Base-by-base conservation (phyloP, 1,140 invertebrate genomes). In the Drosophila sp. region DNA sequence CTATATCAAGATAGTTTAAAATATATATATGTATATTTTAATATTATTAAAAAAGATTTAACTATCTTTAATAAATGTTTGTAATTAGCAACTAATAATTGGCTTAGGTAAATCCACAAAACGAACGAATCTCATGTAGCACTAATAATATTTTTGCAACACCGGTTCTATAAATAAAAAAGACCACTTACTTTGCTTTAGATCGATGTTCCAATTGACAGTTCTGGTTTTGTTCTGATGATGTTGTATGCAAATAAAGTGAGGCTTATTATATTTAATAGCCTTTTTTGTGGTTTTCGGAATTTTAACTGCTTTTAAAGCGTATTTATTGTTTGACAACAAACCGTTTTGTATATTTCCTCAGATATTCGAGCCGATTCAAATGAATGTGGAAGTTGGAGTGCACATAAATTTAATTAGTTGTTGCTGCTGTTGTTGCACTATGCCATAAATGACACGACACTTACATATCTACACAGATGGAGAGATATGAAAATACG, bases 261-360 rank as follows among this genome's bases (percentile, higher is more conserved):
- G 81, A 61, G 32, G 51, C 9, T 76, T 78, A 72, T 81, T 79
- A 74, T 64, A 46, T 66, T 51, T 74, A 72, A 87, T 81, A 57
- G 78, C 64, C 65, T 61, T 61, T 65, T 83, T 77, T 69, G 25
- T 53, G 58, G 53, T 61, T 86, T 51, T 69, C 57, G 58, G 50
- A 86, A 75, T 78, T 79, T 80, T 75, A 86, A 86, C 80, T 75
- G 81, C 74, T 62, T 87, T 75, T 87, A 71, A 80, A 83, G 50
- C 69, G 80, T 51, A 83, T 84, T 83, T 63, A 80, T 84, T 84
- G 73, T 79, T 65, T 66, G 61, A 77, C 72, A 70, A 57, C 57
- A 58, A 84, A 54, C 4, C 78, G 82, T 80, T 84, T 84, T 86
- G 76, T 80, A 57, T 45, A 32, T 64, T 45, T 71, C n/a, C 29